These are phyloP conservation scores for Ciona savignyi DNA, from an alignment of 23 tunicate species.

Conservation along the genomic window DNA sequence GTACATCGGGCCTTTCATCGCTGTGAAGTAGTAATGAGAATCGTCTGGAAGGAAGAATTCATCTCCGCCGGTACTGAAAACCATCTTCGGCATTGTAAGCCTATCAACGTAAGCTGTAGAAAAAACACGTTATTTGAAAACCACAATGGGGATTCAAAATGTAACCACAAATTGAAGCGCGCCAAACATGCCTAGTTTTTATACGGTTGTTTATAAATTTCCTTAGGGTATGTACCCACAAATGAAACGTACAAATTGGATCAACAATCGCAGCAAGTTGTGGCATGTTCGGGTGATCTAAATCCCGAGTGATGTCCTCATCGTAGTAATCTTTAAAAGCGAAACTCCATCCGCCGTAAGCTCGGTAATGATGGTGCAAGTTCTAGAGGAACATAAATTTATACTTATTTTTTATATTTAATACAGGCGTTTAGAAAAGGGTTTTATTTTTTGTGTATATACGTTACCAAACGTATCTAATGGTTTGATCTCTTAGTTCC, in stretches of 20 bases:
- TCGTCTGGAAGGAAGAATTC: conserved; percentile 93
- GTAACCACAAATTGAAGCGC: too few species aligned
- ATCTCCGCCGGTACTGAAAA: conserved; percentile 87
- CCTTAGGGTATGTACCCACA: background rate
- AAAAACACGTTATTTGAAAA: too few species aligned
- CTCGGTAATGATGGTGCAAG: conserved; percentile 91
- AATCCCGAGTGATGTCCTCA: conserved; percentile 72
- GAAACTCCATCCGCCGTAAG: conserved; percentile 96
- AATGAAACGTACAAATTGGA: conserved; percentile 46
- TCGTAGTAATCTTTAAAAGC: conserved; percentile 89
- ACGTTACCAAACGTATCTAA: too few species aligned
- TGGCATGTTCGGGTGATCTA: conserved; percentile 79
- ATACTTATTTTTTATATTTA: too few species aligned
- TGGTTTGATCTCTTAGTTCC: too few species aligned
- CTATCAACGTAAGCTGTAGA: conserved; percentile 76
- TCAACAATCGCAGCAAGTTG: conserved; percentile 79
- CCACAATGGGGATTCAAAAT: too few species aligned
- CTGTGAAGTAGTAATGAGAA: conserved; percentile 74
- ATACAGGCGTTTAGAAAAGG: too few species aligned
- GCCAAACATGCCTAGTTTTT: too few species aligned
- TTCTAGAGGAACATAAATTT: too few species aligned
- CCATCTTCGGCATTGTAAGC: conserved; percentile 94
- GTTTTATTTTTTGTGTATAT: too few species aligned
- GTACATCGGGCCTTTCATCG: conserved; percentile 82
- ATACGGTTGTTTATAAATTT: too few species aligned